phyloP scores from a whole-genome alignment of 2,797 vertebrate species.

The Limosa lapponica region DNA sequence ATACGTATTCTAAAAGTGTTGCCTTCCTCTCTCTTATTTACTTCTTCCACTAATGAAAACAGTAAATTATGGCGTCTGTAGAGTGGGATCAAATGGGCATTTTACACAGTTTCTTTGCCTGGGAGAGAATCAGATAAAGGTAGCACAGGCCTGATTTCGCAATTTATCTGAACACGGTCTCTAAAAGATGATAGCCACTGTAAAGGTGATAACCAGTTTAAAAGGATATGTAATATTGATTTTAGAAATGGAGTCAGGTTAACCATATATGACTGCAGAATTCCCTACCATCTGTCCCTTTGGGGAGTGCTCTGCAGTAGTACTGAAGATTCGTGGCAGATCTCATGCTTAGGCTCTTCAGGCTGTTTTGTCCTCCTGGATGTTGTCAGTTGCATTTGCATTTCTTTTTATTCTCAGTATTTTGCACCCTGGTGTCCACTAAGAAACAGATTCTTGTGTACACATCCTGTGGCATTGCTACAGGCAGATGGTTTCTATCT shows the following conservation, averaged over 20 bases:
- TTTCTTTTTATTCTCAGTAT: constrained; percentile 7
- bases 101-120: constrained; percentile 31
- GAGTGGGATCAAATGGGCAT: not conserved
- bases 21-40: not conserved
- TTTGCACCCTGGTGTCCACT: not conserved
- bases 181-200: constrained; percentile 2
- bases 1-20: not conserved
- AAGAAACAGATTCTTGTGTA: constrained; percentile 43
- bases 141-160: constrained; percentile 20
- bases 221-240: constrained; percentile 49
- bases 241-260: constrained; percentile 51
- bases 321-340: constrained; percentile 1
- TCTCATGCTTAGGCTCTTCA: constrained; percentile 10
- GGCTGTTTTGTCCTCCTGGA: constrained; percentile 42
- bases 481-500: not conserved
- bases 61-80: not conserved
- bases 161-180: not conserved
- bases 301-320: not conserved
- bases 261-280: constrained; percentile 36
- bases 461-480: constrained; percentile 3
- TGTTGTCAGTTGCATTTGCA: constrained; percentile 22
- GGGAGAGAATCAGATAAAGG: constrained; percentile 10
- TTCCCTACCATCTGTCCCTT: constrained; percentile 41
- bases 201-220: constrained; percentile 26
- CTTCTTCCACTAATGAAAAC: not conserved